A percentile compares a stretch with the other conserved stretches of the same genome.
Conservation (phyloP, 2,888 invertebrate genomes). For the Cephus rjabovi region DNA sequence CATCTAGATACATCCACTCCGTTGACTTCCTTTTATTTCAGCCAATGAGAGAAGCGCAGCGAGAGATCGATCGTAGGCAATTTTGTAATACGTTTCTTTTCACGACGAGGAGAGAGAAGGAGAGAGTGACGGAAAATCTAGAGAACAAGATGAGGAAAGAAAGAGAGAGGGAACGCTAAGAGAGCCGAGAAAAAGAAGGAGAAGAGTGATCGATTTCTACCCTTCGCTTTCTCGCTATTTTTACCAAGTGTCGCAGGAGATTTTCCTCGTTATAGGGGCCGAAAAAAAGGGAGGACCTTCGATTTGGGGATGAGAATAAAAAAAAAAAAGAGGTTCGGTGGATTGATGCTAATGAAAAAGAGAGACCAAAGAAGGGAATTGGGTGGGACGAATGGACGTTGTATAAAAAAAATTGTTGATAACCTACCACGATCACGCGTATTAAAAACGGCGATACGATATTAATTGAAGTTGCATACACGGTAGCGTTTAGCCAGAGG, state of each 20-base stretch:
- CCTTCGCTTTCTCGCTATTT: not conserved
- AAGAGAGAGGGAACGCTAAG: not conserved
- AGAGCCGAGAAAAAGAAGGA: not conserved
- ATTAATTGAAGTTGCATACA: not conserved
- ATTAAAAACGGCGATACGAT: not conserved
- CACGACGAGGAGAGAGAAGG: not conserved
- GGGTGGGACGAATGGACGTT: not conserved
- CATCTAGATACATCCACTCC: conserved; percentile 46
- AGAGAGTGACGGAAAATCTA: not conserved
- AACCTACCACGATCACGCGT: not conserved
- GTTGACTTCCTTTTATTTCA: conserved; percentile 53
- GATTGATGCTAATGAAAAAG: not conserved
- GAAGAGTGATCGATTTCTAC: not conserved
- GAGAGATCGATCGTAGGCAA: conserved; percentile 46
- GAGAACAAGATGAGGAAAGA: not conserved
- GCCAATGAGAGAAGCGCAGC: conserved; percentile 53
- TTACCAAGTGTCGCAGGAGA: not conserved
- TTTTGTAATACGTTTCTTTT: not conserved
- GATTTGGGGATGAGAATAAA: not conserved
- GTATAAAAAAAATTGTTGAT: not conserved
- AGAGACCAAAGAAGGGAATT: not conserved
- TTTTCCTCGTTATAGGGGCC: not conserved
- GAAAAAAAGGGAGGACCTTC: not conserved
- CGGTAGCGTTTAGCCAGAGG: not conserved
- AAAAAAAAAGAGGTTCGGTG: not conserved